Conservation (phyloP, 1,140 invertebrate genomes). For the Procambarus clarkii region DNA sequence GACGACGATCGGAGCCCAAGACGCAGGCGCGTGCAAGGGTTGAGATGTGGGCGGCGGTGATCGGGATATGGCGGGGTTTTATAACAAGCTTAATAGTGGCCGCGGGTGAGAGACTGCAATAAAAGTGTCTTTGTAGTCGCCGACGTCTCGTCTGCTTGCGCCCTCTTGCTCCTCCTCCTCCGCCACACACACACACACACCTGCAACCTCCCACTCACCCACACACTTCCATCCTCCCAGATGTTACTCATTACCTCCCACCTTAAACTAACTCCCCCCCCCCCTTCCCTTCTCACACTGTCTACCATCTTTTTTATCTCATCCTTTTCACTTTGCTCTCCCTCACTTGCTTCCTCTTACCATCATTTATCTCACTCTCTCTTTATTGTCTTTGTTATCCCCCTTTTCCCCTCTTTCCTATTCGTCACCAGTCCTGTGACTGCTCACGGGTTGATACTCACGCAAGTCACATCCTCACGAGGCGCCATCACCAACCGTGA, state of each 20-base stretch:
- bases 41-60: constrained; percentile 8
- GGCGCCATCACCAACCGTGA: too few relatives aligned
- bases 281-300: neutral
- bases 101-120: constrained; percentile 36
- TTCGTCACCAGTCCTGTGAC: neutral
- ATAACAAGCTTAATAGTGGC: constrained; percentile 61
- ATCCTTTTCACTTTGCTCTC: neutral
- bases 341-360: neutral
- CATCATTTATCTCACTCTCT: too few relatives aligned
- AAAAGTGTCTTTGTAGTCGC: constrained; percentile 45
- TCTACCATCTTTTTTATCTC: neutral
- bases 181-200: too few relatives aligned
- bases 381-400: neutral
- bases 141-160: constrained; percentile 9
- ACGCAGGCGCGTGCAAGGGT: neutral
- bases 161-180: neutral
- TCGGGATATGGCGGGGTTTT: constrained; percentile 45
- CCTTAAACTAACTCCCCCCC: neutral
- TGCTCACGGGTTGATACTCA: neutral
- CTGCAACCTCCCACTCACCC: neutral
- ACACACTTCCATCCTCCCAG: neutral
- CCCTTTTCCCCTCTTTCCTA: neutral
- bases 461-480: neutral
- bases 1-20: neutral
- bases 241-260: constrained; percentile 5